These are phyloP conservation scores for Rugalucina vietnamica DNA, from an alignment of 2,888 invertebrate species.

Conservation along the genomic window DNA sequence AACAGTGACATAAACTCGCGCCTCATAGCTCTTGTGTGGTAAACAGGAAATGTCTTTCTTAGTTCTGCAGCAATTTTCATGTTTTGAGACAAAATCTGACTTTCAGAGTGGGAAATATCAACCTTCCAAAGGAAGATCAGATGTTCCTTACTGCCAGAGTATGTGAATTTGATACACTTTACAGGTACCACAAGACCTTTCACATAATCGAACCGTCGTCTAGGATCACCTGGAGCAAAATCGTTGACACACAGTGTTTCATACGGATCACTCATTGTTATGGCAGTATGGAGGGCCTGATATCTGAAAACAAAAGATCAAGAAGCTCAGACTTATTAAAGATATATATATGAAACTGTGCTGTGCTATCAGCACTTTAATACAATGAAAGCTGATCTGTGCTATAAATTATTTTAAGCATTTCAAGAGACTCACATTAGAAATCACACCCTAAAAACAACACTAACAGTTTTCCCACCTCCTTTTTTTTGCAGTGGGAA, in stretches of 20 bases:
- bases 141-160: slow-evolving; percentile 34
- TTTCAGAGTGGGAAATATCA: not conserved
- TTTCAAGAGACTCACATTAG: too few species aligned
- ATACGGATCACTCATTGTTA: not conserved
- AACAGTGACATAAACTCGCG: slow-evolving; percentile 13
- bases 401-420: too few species aligned
- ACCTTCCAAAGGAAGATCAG: slow-evolving; percentile 33
- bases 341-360: too few species aligned
- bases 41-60: not conserved
- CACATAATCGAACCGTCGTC: slow-evolving; percentile 24
- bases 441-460: too few species aligned
- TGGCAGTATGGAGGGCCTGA: not conserved
- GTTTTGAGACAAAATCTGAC: slow-evolving; percentile 17
- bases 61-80: not conserved
- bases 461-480: too few species aligned
- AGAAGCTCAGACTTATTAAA: too few species aligned
- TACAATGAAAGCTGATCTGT: too few species aligned
- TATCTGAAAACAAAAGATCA: not conserved
- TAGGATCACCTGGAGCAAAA: slow-evolving; percentile 33
- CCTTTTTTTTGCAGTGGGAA: too few species aligned
- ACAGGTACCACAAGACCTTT: slow-evolving; percentile 31
- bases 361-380: too few species aligned
- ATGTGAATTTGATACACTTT: slow-evolving; percentile 36
- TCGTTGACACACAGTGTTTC: not conserved
- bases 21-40: slow-evolving; percentile 7